phyloP scores from a whole-genome alignment of 2,888 invertebrate genomes.

The Trichogramma dendrolimi region DNA sequence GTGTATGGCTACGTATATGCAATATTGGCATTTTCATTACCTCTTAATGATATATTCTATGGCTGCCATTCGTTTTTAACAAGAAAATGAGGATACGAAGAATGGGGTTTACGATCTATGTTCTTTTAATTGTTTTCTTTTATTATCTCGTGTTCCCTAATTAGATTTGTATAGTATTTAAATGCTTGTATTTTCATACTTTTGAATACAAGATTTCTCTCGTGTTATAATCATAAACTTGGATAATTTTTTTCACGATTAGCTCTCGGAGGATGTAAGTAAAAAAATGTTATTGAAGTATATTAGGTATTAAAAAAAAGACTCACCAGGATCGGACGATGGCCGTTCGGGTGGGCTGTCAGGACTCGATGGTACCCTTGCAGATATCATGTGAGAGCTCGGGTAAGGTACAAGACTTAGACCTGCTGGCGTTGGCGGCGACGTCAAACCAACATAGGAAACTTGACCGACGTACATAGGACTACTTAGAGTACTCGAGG shows the following conservation, averaged over 20 bases:
- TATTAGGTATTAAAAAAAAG: neutral
- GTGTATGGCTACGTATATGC: neutral
- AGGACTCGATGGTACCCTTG: conserved; percentile 34
- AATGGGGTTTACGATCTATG: conserved; percentile 1
- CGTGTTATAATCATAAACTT: neutral
- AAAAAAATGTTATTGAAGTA: conserved; percentile 4
- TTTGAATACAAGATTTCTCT: too few relatives aligned
- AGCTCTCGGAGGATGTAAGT: neutral
- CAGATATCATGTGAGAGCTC: conserved; percentile 32
- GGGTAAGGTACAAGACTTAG: conserved; percentile 31
- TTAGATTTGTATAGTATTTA: neutral
- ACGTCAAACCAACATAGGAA: conserved; percentile 37
- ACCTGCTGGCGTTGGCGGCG: conserved; percentile 32
- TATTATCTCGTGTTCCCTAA: neutral
- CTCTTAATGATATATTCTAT: neutral
- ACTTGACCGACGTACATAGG: conserved; percentile 42
- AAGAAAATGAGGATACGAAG: neutral
- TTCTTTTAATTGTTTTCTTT: neutral
- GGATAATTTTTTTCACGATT: neutral
- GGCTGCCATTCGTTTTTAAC: neutral
- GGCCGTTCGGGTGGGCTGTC: conserved; percentile 39
- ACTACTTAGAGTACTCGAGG: conserved; percentile 28
- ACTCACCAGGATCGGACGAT: conserved; percentile 41
- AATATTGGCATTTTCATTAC: neutral
- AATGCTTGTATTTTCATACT: neutral